Evolutionary conservation across 1,140 invertebrate genomes (phyloP), one percentile per base, ranked within the genome.

Genomic region (Daktulosphaira vitifoliae): DNA sequence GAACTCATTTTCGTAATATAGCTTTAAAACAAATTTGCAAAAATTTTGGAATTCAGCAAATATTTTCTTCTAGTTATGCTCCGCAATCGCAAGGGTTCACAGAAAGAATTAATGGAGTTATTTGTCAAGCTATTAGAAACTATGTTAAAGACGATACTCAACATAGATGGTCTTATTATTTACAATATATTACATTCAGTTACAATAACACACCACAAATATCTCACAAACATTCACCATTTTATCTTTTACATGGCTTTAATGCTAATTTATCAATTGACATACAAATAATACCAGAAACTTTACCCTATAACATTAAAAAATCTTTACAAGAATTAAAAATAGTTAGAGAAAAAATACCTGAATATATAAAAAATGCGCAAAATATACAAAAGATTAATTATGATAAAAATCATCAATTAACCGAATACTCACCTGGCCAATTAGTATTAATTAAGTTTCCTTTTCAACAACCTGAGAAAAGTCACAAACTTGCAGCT

Each of bases 91-190:
- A n/a, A n/a, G n/a, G n/a, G n/a, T n/a, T n/a, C n/a, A n/a, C n/a
- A n/a, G n/a, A n/a, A n/a, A n/a, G n/a, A n/a, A n/a, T 29, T 5
- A 64, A 64, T n/a, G 23, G 18, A 11, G 46, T 48, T 15, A 18
- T 64, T 5, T 64, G 59, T 7, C 16, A 48, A 4, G 16, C 44
- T 1, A 18, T 64, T 16, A 11, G 13, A 46, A 15, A 64, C 20
- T 64, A 64, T 15, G 44, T 64, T 26, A 48, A 64, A 18, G 44
- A 64, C 16, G 33, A 64, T 29, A 46, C 23, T 15, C 25, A 25
- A 18, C 22, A 38, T 20, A 29, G 59, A n/a, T 33, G 23, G 42
- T 64, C 23, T n/a, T n/a, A n/a, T n/a, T n/a, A n/a, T n/a, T n/a
- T n/a, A n/a, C n/a, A n/a, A n/a, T n/a, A n/a, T n/a, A 23, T 51